Base-by-base conservation (phyloP, 1,140 invertebrate genomes). In the Papilio helenus region DNA sequence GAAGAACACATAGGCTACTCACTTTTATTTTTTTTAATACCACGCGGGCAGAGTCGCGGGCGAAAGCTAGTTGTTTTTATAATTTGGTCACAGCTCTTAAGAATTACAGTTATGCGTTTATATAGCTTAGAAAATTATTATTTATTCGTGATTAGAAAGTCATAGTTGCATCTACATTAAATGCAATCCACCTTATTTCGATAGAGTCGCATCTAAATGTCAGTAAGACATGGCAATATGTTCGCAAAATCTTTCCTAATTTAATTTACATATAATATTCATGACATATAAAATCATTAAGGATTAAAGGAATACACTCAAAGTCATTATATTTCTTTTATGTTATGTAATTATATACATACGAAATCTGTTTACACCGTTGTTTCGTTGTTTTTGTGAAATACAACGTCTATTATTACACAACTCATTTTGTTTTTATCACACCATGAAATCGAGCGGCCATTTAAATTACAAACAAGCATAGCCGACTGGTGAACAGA, bases 401-500 rank as follows among this genome's bases (percentile, higher is more conserved):
- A 72, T 72, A 23, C 39, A 18, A 18, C 44, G 44, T 46, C 20
- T 42, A 72, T 42, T 72, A 23, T 74, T 74, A 46, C 72, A 26
- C 39, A 44, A 46, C 44, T 49, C 9, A 74, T 51, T 74, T 74
- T 74, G 72, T 74, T 74, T 51, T 74, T 74, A 44, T 49, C 39
- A 29, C 18, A 74, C 72, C 72, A 74, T 74, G 44, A 74, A 74
- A 74, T 49, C 20, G 72, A 74, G 23, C 44, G 14, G n/a, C 16
- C 72, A 73, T 74, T 74, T 14, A 74, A 74, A 74, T 74, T 74
- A 29, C 9, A 46, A 74, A 44, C 44, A 74, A 74, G 39, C 20
- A 49, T 23, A 74, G 42, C 23, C 20, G 44, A 29, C 20, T 3
- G 12, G 72, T 16, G 44, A 74, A 49, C 51, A 74, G 20, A 73